Evolutionary conservation across 92 coral and sea anemone species (phyloP), one percentile per base, ranked within the genome.

Genomic region (Anthopleura xanthogrammica): DNA sequence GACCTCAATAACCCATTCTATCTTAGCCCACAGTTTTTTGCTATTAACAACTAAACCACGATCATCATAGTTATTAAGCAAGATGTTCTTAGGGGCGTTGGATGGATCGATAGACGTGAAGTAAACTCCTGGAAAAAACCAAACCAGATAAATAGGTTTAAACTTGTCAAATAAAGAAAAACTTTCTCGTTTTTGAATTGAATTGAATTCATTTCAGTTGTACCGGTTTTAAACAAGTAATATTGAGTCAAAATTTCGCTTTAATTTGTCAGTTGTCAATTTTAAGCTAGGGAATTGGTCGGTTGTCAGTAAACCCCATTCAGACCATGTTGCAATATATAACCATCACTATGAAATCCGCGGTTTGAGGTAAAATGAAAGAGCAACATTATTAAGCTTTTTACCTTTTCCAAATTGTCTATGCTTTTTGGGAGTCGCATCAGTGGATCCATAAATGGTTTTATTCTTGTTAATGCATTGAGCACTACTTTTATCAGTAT

Each of bases 61-160:
- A 58, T 86, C 89, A 40, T 86, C 89, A 62, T 75, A 86, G 85
- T 86, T 86, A 66, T 86, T 86, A 10, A 83, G 81, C 39, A 83
- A 72, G 24, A 83, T 83, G 17, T 60, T 0, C 76, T 76, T 83
- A 1, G 82, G 89, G 77, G 81, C 46, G 12, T 74, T 72, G 65
- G 29, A 42, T 48, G 89, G 89, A 50, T 56, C 81, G 56, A 86
- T 40, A 11, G 89, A 80, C 2, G 89, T 81, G 41, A 86, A 81
- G 81, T 52, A 60, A 7, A 80, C 79, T 20, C 85, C 83, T 79
- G 57, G 10, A 64, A 80, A 77, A 36, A 77, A 19, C 0, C 24
- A 20, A n/a, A 16, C 3, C 70, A 75, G 52, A 75, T 55, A n/a
- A 36, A 50, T 78, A 29, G 1, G 1, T 29, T 29, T 29, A 29